Base-by-base conservation (phyloP, 2,113 vertebrate genomes). In the Empidonax alnorum region DNA sequence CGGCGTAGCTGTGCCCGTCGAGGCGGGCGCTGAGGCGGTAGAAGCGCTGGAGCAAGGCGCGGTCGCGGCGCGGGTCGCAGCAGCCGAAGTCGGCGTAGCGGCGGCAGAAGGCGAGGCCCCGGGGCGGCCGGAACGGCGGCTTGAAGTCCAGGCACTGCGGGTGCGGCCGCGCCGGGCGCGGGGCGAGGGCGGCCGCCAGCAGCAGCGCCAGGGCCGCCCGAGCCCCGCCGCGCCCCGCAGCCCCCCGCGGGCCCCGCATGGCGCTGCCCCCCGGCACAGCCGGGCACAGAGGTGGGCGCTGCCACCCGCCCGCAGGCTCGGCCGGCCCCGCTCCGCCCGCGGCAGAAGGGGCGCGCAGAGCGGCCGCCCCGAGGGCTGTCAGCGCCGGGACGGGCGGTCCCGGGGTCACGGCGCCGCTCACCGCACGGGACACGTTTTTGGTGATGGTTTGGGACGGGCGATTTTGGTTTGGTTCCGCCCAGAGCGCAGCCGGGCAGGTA, bases 101-200 rank as follows among this genome's bases (percentile, higher is more conserved):
- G 5, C 97, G 89, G 97, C 99, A 99, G 91, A 99, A 99, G 81
- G 96, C 83, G 75, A 99, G 98, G 93, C 98, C 97, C 75, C 89
- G 87, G 58, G 95, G 97, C 50, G 99, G 98, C 87, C 98, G 97
- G 96, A 99, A 99, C n/a, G 99, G 99, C 44, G 99, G 99, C 95
- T 99, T 99, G 92, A 99, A 99, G 95, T 99, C 99, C 98, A 99
- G 91, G 96, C 99, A 99, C 95, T 99, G 99, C 24, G 99, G 99
- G 95, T 99, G 99, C 46, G 89, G 86, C 46, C 69, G 89, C 17
- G 82, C 98, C 87, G 97, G 94, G 19, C 91, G 79, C 59, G 84
- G 93, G 37, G 59, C 89, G 41, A 96, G 31, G 8, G 63, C 91
- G 89, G 94, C 90, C 68, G 72, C 50, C 78, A 93, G 74, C 58